Evolutionary conservation across 2,888 invertebrate genomes (phyloP).

Genomic region (Drosophila gaucha): DNA sequence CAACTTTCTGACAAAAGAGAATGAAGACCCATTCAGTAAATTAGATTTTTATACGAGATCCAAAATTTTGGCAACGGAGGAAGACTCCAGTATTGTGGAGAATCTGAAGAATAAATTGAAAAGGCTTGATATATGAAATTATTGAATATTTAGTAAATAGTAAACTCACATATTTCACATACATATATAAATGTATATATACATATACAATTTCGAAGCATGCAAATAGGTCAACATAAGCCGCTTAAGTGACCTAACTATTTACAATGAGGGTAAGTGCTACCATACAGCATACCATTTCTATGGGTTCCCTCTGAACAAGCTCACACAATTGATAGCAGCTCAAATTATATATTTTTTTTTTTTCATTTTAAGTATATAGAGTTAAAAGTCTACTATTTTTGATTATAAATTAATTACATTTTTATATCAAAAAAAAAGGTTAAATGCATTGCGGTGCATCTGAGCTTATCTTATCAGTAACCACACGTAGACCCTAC

Average conservation of each 20-base stretch:
- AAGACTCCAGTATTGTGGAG: too few relatives aligned
- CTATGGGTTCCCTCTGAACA: conserved; percentile 31
- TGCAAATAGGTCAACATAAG: conserved; percentile 40
- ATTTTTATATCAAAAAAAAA: conserved; percentile 45
- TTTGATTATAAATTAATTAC: conserved; percentile 75
- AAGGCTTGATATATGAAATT: background rate
- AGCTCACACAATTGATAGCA: too few relatives aligned
- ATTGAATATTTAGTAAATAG: too few relatives aligned
- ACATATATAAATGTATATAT: background rate
- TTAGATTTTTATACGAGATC: too few relatives aligned
- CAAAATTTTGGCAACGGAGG: too few relatives aligned
- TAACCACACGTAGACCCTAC: background rate
- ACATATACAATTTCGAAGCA: background rate
- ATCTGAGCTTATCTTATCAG: conserved; percentile 61
- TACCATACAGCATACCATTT: conserved; percentile 31
- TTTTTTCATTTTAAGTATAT: conserved; percentile 7
- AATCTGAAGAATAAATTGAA: background rate
- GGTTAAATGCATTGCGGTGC: conserved; percentile 22
- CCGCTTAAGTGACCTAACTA: conserved; percentile 26
- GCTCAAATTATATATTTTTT: too few relatives aligned
- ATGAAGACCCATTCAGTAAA: too few relatives aligned
- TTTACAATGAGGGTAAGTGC: conserved; percentile 13
- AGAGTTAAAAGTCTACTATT: conserved; percentile 27
- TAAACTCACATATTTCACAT: too few relatives aligned
- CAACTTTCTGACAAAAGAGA: conserved; percentile 33